Base-by-base conservation (phyloP, 2,797 vertebrate genomes). In the Hozukius guyotensis region DNA sequence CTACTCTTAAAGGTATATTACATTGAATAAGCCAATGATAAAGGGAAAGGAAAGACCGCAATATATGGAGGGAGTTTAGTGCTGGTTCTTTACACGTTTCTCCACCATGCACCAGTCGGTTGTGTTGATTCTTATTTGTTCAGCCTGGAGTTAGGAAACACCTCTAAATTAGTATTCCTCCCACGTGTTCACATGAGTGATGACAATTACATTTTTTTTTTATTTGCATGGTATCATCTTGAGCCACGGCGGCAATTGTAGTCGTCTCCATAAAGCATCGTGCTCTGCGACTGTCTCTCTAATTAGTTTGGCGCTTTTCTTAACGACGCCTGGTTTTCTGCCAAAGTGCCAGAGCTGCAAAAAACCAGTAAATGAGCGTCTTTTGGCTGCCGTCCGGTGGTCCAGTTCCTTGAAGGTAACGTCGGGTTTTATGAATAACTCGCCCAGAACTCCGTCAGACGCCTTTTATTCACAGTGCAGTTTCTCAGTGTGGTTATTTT, bases 281-380 rank as follows among this genome's bases (percentile, higher is more conserved):
- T 22, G 32, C 72, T 75, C 42, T 27, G 71, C 6, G 9, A 31
- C 32, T 82, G 22, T 75, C 34, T 8, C 27, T 77, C 72, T 83
- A 82, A 84, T 87, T 80, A 77, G 46, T 74, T 87, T 27, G 24
- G 36, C 61, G 56, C 11, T 55, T 77, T 66, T 62, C 62, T 57
- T 72, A 70, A 74, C 16, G 27, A 38, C 3, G 10, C 13, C 75
- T 81, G 71, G 24, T 82, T 78, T 78, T n/a, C 24, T 31, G 63
- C 49, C 67, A 59, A 52, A 61, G 52, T 32, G 61, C 20, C 56
- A 14, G 59, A 78, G 75, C 69, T 55, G 72, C 60, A 55, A 8
- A 32, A 46, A 29, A 31, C n/a, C 68, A 56, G 72, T 24, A 10
- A 61, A 55, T 1, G 32, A 55, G 75, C 29, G 60, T 34, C 14